phyloP scores from a whole-genome alignment of 2,888 invertebrate species.

The Pollenia griseotomentosa region DNA sequence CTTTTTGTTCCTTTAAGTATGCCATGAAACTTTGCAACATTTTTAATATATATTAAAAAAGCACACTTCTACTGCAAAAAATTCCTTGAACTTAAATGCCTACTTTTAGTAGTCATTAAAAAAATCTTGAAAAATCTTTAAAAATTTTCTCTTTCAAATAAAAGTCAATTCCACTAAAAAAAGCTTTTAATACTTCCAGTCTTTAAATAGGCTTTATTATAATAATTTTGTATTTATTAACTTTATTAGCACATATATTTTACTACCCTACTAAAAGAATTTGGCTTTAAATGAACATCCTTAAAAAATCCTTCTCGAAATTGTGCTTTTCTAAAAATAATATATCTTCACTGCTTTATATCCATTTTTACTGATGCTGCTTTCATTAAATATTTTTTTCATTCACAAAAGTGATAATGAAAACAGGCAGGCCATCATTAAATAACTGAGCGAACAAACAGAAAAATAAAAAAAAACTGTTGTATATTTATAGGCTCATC shows the following conservation, averaged over 20 bases:
- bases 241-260: no score
- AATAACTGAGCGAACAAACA: neutral
- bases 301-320: neutral
- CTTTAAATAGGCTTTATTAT: no score
- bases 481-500: conserved; percentile 58
- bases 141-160: neutral
- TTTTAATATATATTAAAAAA: no score
- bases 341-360: neutral
- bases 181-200: no score
- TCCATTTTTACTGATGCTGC: neutral
- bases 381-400: conserved; percentile 8
- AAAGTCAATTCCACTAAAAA: no score
- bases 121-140: neutral
- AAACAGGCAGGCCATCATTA: neutral
- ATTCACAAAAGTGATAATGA: conserved; percentile 21
- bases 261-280: no score
- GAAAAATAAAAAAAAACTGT: conserved; percentile 27
- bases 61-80: neutral
- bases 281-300: no score
- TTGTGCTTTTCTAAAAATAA: neutral
- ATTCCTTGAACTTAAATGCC: neutral
- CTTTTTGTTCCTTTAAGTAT: no score
- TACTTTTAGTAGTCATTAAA: neutral
- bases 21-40: no score
- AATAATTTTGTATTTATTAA: neutral